Percentiles rank a stretch among this genome's conserved stretches.
These are phyloP conservation scores for Triops cancriformis DNA, from an alignment of 1,140 invertebrate species.

Conservation along the genomic window DNA sequence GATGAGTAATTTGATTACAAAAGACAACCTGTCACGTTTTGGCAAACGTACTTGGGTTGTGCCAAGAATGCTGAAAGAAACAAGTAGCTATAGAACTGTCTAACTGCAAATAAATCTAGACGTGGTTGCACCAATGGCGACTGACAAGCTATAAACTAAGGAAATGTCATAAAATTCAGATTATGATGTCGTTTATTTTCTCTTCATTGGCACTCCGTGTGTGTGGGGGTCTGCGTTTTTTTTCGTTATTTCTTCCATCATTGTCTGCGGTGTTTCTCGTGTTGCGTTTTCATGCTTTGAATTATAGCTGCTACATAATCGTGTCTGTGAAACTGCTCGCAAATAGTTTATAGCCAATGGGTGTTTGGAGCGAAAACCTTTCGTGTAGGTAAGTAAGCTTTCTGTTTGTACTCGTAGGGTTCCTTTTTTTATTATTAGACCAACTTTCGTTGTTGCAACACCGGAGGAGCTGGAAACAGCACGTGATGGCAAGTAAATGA, in stretches of 20 bases:
- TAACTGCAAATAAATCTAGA: background rate
- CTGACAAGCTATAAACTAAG: background rate
- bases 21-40: background rate
- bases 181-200: background rate
- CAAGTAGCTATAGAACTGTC: background rate
- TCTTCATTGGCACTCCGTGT: background rate
- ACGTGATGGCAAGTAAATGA: conserved; percentile 1
- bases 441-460: background rate
- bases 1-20: background rate
- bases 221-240: background rate
- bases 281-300: background rate
- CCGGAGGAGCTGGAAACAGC: background rate
- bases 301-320: background rate
- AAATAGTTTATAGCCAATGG: background rate
- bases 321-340: background rate
- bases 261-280: background rate
- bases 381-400: background rate
- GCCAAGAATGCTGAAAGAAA: background rate
- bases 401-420: background rate
- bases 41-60: background rate
- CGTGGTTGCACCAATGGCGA: background rate
- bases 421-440: background rate
- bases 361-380: background rate
- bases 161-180: background rate
- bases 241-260: background rate